Evolutionary conservation across 2,113 vertebrate species (phyloP), one percentile per base, ranked within the genome.

Genomic region (Ciconia stormi): DNA sequence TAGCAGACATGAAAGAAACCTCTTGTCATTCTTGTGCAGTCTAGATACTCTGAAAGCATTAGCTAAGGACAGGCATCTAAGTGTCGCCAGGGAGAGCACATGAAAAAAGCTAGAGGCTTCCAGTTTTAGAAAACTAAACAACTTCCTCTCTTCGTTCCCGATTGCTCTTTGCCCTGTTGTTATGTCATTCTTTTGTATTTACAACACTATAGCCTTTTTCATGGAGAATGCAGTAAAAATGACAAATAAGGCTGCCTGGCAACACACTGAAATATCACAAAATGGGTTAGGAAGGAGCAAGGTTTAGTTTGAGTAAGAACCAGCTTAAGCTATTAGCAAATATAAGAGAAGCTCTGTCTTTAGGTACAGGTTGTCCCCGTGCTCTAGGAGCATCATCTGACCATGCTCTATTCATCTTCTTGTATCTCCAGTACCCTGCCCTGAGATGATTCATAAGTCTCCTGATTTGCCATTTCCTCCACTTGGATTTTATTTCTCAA

Each of bases 271-370:
- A 88, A 84, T 87, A 77, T 30, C 52, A 88, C 46, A 62, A 36
- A 70, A 82, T 2, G 25, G 46, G 10, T 62, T 87, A 87, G 66
- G 78, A 96, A 89, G 46, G 77, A 93, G 53, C 81, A 95, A 95
- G 78, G 89, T 91, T 86, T 91, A 92, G 72, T 89, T 77, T 90
- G 85, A 95, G 4, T 69, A 94, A 69, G 52, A 79, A 90, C 14
- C 13, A 79, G 58, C 42, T 85, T 72, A 87, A 90, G 56, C n/a
- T 58, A 17, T 38, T 34, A 55, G 62, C 58, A 96, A 95, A 89
- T 26, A 79, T 3, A 82, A 72, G 62, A 80, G 63, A 50, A 91
- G n/a, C 42, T 84, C 69, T n/a, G 26, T 15, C 71, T 66, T 32
- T 30, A 82, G 47, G 12, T n/a, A 85, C 1, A 1, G 13, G 22